A percentile compares a stretch with the other conserved stretches of the same genome.
phyloP scores from a whole-genome alignment of 2,888 invertebrate genomes.

The Teleiodes luculella region DNA sequence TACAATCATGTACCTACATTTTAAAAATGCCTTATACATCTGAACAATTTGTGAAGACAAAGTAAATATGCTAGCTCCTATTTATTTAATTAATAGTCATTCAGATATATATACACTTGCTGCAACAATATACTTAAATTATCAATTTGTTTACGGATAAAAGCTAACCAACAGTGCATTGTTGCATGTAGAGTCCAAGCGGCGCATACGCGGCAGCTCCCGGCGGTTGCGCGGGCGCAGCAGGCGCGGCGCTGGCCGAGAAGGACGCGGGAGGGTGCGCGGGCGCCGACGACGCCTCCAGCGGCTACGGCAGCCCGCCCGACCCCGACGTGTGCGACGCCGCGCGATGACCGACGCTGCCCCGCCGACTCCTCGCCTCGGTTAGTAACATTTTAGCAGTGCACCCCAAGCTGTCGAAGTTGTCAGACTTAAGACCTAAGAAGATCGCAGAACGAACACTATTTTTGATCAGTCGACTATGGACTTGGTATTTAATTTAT shows the following conservation, averaged over 20 bases:
- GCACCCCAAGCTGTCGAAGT: too few species aligned
- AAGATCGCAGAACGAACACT: too few species aligned
- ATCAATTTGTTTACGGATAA: too few species aligned
- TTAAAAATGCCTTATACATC: too few species aligned
- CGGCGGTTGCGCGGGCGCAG: constrained; percentile 45
- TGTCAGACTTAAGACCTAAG: too few species aligned
- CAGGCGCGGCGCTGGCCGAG: constrained; percentile 49
- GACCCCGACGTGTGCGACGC: constrained; percentile 82
- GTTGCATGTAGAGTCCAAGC: constrained; percentile 56
- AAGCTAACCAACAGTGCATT: not conserved
- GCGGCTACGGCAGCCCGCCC: constrained; percentile 87
- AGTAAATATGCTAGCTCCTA: too few species aligned
- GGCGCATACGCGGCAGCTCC: constrained; percentile 59
- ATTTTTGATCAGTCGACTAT: too few species aligned
- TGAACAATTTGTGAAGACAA: too few species aligned
- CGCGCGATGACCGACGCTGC: constrained; percentile 71
- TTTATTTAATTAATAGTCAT: too few species aligned
- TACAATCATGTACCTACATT: not conserved
- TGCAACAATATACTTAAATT: too few species aligned
- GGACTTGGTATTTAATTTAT: too few species aligned
- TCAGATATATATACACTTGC: too few species aligned
- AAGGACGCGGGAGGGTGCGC: constrained; percentile 68
- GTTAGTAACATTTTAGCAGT: constrained; percentile 33
- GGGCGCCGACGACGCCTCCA: constrained; percentile 84
- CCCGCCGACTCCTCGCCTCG: constrained; percentile 72